These are phyloP conservation scores for Zophobas atratus DNA, from an alignment of 1,140 invertebrate species.

Conservation along the genomic window DNA sequence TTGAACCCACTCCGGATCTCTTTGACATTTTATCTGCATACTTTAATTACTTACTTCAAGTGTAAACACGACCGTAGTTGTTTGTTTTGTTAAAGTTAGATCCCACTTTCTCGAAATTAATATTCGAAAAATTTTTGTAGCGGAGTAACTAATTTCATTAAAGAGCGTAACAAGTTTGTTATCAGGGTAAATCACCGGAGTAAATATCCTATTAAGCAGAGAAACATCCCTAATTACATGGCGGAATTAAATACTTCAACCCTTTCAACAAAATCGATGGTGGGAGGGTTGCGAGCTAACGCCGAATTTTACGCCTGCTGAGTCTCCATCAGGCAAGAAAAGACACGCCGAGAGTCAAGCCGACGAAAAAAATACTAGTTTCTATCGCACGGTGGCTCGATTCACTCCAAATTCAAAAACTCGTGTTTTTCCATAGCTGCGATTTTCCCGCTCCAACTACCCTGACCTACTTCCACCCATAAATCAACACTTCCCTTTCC, in stretches of 20 bases:
- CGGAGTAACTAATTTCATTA: slow-evolving; percentile 10
- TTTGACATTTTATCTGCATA: too few species aligned
- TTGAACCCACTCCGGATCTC: too few species aligned
- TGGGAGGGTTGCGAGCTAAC: background rate
- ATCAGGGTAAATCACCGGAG: background rate
- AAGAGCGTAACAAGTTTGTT: slow-evolving; percentile 1
- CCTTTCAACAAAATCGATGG: slow-evolving; percentile 22
- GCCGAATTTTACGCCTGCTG: background rate
- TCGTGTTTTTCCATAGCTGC: background rate
- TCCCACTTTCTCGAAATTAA: too few species aligned
- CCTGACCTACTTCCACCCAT: slow-evolving; percentile 8
- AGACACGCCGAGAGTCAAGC: too few species aligned
- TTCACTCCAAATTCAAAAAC: background rate
- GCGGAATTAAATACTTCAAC: slow-evolving; percentile 36
- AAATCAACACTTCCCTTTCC: slow-evolving; percentile 39
- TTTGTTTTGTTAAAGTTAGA: too few species aligned
- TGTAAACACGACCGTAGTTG: too few species aligned
- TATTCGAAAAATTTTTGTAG: background rate
- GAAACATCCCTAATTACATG: slow-evolving; percentile 22
- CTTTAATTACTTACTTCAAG: too few species aligned
- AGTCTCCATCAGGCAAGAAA: slow-evolving; percentile 2
- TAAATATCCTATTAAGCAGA: slow-evolving; percentile 16
- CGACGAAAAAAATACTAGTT: too few species aligned
- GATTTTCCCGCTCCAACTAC: too few species aligned
- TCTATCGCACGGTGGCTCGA: too few species aligned